Percentiles rank a stretch among this genome's conserved stretches.
These are phyloP conservation scores for Tarsius wallacei DNA, from an alignment of 2,797 vertebrate genomes.

Conservation along the genomic window DNA sequence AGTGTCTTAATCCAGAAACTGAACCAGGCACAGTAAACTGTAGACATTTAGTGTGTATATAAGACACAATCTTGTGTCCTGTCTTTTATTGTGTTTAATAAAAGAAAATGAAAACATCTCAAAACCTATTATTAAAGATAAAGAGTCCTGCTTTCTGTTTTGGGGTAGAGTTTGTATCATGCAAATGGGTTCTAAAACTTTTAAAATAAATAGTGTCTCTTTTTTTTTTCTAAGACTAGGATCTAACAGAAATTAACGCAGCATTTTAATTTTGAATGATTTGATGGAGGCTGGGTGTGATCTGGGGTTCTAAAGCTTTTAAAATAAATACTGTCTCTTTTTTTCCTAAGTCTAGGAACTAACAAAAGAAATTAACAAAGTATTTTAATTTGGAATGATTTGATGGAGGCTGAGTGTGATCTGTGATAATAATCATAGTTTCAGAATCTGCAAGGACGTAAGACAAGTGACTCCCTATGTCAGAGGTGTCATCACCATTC, in stretches of 20 bases:
- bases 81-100: not conserved
- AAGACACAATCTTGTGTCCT: not conserved
- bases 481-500: not conserved
- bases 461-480: not conserved
- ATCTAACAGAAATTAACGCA: not conserved
- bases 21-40: slow-evolving; percentile 39
- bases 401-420: not conserved
- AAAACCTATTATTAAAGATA: not conserved
- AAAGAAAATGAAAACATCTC: not conserved
- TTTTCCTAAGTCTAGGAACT: not conserved
- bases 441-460: not conserved
- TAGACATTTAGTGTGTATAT: not conserved
- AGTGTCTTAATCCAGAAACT: not conserved
- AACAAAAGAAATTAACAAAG: not conserved
- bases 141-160: not conserved
- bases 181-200: not conserved
- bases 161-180: not conserved
- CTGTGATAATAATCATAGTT: not conserved
- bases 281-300: not conserved
- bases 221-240: not conserved
- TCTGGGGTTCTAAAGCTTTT: not conserved
- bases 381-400: not conserved
- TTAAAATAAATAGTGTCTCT: slow-evolving; percentile 2
- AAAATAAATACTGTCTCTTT: not conserved
- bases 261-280: not conserved